Base-by-base conservation (phyloP, 2,888 invertebrate species). In the Calliphora vomitoria region DNA sequence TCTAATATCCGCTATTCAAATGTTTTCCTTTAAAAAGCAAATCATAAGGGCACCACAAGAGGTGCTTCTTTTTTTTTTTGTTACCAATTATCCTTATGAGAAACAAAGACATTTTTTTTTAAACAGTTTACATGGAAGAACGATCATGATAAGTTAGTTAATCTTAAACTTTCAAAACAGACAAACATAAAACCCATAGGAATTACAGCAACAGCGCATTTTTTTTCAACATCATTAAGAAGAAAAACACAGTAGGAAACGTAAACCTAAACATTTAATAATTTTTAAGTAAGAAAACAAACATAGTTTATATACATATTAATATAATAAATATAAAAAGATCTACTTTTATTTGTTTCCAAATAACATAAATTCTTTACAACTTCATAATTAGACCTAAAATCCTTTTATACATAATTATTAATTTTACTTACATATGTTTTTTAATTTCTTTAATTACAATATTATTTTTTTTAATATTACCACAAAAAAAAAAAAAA, bases 331-430 rank as follows among this genome's bases (percentile, higher is more conserved):
- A n/a, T n/a, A n/a, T n/a, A n/a, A n/a, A n/a, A 86, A 87, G 88
- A 85, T 72, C 31, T 41, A 62, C 55, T 72, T 72, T 83, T 76
- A 20, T 18, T 66, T 76, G 38, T 80, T 69, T 66, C 53, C 64
- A 68, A 82, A 11, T 38, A 74, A 58, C 62, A 81, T 82, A 75
- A 83, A 90, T 41, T 90, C n/a, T 68, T 72, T 60, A 53, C 2
- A 78, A 58, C 78, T 31, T 25, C 85, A 50, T 84, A 81, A 91
- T 90, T 90, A 91, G 90, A 90, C 90, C 89, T 91, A 80, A 71
- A 88, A 82, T 76, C 74, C 75, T 72, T 82, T 82, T 75, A 79
- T 79, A 85, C 76, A 76, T 84, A 83, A 81, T 68, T 83, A 72
- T 64, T 74, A 47, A 85, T 76, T 62, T 62, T 78, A 87, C 55